phyloP scores from a whole-genome alignment of 2,113 vertebrate species.

The Tetrao urogallus region DNA sequence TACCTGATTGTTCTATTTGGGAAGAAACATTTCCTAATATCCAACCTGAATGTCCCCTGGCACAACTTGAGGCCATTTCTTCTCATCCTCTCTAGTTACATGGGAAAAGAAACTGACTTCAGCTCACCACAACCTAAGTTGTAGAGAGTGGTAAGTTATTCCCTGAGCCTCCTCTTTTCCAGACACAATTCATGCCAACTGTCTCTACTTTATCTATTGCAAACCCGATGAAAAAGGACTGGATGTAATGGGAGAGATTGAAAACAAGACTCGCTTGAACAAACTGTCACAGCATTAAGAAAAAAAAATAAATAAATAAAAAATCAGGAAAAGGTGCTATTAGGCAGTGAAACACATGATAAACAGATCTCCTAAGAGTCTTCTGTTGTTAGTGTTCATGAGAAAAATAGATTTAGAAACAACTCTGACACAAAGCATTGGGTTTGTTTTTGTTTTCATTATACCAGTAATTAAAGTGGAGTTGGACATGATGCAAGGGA shows the following conservation, averaged over 20 bases:
- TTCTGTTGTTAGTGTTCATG: neutral
- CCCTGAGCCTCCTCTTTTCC: no score
- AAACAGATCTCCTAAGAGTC: neutral
- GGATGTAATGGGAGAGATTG: neutral
- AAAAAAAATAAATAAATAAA: no score
- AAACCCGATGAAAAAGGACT: neutral
- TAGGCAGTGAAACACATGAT: neutral
- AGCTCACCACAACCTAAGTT: no score
- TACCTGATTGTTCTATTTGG: no score
- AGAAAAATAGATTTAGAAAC: neutral
- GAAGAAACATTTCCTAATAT: no score
- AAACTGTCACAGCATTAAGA: neutral
- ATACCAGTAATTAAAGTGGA: neutral
- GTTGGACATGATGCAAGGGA: neutral
- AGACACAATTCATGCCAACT: neutral
- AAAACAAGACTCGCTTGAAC: neutral
- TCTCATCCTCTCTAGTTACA: no score
- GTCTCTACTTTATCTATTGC: neutral
- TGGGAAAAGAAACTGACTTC: no score
- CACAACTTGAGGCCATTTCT: no score
- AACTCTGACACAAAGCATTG: accelerated
- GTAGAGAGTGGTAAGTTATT: no score
- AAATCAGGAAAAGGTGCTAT: neutral
- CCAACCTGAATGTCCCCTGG: no score
- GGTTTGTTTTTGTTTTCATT: neutral